phyloP scores from a whole-genome alignment of 2,888 invertebrate species.

The Trachelus stipa region DNA sequence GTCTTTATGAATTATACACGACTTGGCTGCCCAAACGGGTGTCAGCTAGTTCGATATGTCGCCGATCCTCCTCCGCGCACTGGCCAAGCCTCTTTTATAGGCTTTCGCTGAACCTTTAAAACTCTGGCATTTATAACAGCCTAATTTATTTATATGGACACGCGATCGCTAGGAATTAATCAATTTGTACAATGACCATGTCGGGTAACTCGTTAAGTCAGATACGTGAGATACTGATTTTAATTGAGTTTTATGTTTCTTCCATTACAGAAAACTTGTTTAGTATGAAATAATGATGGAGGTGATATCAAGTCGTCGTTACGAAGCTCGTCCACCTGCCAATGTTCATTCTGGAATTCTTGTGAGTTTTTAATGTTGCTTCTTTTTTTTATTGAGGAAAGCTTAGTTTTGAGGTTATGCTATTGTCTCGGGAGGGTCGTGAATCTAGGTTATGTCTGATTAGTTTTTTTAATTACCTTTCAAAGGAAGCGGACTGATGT shows the following conservation, averaged over 20 bases:
- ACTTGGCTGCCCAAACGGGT: background rate
- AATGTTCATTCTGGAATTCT: conserved; percentile 52
- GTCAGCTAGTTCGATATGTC: background rate
- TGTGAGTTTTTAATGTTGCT: conserved; percentile 41
- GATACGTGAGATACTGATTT: background rate
- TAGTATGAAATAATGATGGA: conserved; percentile 56
- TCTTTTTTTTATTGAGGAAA: too few species aligned
- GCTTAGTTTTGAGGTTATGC: too few species aligned
- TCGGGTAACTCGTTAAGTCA: conserved; percentile 21
- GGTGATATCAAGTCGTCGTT: conserved; percentile 63
- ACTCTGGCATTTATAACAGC: background rate
- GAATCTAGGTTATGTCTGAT: background rate
- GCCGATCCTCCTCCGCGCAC: background rate
- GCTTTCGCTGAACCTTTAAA: background rate
- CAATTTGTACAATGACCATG: conserved; percentile 6
- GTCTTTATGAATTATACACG: conserved; percentile 9
- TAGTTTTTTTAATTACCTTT: background rate
- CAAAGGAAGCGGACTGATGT: background rate
- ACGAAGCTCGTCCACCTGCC: conserved; percentile 61
- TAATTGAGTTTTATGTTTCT: background rate
- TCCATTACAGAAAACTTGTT: background rate
- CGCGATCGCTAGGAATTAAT: conserved; percentile 16
- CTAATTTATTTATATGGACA: conserved; percentile 7
- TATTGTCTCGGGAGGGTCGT: background rate
- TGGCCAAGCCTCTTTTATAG: background rate